Evolutionary conservation across 2,797 vertebrate species (phyloP).

Genomic region (Onychomys arenicola): DNA sequence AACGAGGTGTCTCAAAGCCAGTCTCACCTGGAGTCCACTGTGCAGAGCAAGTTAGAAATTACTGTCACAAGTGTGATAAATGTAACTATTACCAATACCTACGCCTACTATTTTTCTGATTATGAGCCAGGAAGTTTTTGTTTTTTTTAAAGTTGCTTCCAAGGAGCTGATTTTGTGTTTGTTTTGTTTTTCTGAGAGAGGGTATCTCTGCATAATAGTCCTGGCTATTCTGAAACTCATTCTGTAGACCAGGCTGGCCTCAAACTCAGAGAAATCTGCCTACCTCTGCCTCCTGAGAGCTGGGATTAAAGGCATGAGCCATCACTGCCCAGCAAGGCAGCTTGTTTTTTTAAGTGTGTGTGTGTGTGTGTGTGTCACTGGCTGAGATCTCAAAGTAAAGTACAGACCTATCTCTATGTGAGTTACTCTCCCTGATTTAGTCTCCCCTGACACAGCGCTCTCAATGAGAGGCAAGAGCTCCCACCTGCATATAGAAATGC

Average conservation of each 20-base stretch:
- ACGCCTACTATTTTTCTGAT: constrained; percentile 45
- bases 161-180: constrained; percentile 24
- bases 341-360: background rate
- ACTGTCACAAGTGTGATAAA: constrained; percentile 45
- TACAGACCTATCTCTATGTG: background rate
- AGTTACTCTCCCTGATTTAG: background rate
- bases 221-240: background rate
- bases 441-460: background rate
- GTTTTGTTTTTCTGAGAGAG: background rate
- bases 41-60: constrained; percentile 30
- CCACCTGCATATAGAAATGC: background rate
- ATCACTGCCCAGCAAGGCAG: background rate
- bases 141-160: constrained; percentile 57
- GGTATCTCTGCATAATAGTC: background rate
- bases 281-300: background rate
- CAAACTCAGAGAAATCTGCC: background rate
- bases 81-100: constrained; percentile 58
- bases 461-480: background rate
- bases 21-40: constrained; percentile 17
- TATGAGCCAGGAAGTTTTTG: constrained; percentile 26
- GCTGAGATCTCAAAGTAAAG: constrained; percentile 47
- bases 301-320: background rate
- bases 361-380: background rate
- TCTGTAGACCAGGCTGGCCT: background rate
- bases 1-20: constrained; percentile 19